phyloP scores from a whole-genome alignment of 2,797 vertebrate species.

The Gallirallus australis region DNA sequence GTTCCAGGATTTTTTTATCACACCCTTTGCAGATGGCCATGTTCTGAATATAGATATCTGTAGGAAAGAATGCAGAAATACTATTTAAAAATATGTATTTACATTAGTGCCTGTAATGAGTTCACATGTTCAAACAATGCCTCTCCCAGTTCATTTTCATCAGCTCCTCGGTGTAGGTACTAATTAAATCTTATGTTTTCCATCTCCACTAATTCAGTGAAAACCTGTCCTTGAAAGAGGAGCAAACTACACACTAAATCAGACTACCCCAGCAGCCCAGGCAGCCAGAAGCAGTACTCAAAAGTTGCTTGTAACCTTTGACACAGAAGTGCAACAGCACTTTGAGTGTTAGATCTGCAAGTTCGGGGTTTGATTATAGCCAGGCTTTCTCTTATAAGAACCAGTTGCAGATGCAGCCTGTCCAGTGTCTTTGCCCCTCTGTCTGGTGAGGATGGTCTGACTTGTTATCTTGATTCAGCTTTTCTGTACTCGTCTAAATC shows the following conservation, averaged over 20 bases:
- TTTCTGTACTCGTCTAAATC: not conserved
- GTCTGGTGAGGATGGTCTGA: accelerated
- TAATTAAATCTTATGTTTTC: not conserved
- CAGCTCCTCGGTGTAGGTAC: not conserved
- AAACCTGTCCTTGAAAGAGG: not conserved
- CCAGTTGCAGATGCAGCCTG: not conserved
- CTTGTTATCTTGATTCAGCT: not conserved
- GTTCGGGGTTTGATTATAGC: not conserved
- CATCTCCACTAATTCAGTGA: not conserved
- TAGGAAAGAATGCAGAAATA: not conserved
- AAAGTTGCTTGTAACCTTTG: not conserved
- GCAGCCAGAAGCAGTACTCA: not conserved
- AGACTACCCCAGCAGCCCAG: not conserved
- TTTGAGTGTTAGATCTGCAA: not conserved
- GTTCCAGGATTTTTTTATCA: slow-evolving; percentile 7
- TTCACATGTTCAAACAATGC: not conserved
- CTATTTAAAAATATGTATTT: not conserved
- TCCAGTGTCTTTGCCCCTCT: not conserved
- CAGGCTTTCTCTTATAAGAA: not conserved
- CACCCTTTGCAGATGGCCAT: not conserved
- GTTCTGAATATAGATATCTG: not conserved
- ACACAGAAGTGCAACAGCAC: not conserved
- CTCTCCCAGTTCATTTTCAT: not conserved
- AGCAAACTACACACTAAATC: not conserved
- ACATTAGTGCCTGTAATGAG: not conserved